Evolutionary conservation across 2,113 vertebrate species (phyloP).

Genomic region (Prionailurus bengalensis): DNA sequence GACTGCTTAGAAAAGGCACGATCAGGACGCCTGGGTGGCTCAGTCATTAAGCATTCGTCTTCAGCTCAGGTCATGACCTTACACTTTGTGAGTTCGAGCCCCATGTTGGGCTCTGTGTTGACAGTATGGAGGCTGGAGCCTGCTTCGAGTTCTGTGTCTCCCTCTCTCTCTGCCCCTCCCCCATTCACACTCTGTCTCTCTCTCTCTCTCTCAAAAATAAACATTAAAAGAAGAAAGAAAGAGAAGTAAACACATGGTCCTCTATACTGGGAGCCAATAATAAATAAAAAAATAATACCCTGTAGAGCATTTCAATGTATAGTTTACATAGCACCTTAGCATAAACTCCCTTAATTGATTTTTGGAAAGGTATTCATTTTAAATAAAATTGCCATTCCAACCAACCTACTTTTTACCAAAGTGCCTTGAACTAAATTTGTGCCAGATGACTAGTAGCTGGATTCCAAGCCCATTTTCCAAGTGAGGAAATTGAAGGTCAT

Average conservation of each 20-base stretch:
- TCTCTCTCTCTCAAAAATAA: too few relatives aligned
- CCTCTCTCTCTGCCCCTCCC: too few relatives aligned
- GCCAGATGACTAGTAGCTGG: background rate
- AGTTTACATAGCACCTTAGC: background rate
- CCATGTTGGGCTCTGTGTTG: too few relatives aligned
- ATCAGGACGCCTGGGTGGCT: background rate
- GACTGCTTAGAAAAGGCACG: background rate
- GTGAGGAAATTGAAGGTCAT: background rate
- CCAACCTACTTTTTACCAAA: background rate
- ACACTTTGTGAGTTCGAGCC: too few relatives aligned
- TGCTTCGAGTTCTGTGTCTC: too few relatives aligned
- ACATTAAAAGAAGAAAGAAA: too few relatives aligned
- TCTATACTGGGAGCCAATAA: background rate
- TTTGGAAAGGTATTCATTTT: background rate
- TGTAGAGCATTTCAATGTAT: background rate
- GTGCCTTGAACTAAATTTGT: background rate
- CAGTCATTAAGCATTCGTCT: too few relatives aligned
- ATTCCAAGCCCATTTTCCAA: conserved; percentile 31
- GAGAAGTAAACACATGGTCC: background rate
- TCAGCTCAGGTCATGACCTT: too few relatives aligned
- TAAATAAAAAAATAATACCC: background rate
- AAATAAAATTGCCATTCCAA: background rate
- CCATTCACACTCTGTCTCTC: too few relatives aligned
- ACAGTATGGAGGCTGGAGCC: too few relatives aligned
- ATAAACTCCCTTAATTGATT: background rate